phyloP scores from a whole-genome alignment of 2,113 vertebrate species.

The Myotis davidii region DNA sequence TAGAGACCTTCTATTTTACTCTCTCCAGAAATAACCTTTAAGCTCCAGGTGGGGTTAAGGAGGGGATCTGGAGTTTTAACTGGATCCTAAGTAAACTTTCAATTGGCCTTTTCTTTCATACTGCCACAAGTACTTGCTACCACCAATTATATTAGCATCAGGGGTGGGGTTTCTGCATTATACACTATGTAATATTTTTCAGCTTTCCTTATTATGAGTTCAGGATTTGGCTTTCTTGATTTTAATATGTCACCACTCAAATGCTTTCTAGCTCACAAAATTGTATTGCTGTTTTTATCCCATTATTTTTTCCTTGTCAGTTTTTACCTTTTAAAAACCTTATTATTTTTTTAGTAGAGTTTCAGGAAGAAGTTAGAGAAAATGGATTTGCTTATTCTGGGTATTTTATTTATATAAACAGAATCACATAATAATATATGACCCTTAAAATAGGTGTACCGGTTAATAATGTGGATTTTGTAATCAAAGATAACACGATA shows the following conservation, averaged over 20 bases:
- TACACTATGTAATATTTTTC: conserved; percentile 6
- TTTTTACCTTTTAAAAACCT: conserved; percentile 49
- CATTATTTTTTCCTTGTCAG: conserved; percentile 54
- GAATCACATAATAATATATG: too few relatives aligned
- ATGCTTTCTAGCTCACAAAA: conserved; percentile 58
- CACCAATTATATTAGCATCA: neutral
- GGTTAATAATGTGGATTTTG: too few relatives aligned
- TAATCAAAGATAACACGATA: too few relatives aligned
- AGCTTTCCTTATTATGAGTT: neutral
- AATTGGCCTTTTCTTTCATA: neutral
- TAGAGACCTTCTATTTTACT: neutral
- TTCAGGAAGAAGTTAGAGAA: conserved; percentile 66
- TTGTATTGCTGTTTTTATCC: conserved; percentile 51
- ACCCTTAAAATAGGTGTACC: too few relatives aligned
- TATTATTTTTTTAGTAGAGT: conserved; percentile 59
- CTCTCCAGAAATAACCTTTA: neutral
- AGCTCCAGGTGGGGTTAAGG: neutral
- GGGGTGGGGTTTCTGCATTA: neutral
- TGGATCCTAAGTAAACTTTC: neutral
- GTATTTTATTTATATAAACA: too few relatives aligned
- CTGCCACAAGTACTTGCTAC: neutral
- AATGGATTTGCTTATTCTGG: neutral
- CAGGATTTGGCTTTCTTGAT: conserved; percentile 12
- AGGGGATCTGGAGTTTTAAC: neutral
- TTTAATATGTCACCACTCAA: conserved; percentile 30